A percentile compares a stretch with the other conserved stretches of the same genome.
Conservation (phyloP, 2,797 vertebrate species). For the Phrynocephalus vlangalii region DNA sequence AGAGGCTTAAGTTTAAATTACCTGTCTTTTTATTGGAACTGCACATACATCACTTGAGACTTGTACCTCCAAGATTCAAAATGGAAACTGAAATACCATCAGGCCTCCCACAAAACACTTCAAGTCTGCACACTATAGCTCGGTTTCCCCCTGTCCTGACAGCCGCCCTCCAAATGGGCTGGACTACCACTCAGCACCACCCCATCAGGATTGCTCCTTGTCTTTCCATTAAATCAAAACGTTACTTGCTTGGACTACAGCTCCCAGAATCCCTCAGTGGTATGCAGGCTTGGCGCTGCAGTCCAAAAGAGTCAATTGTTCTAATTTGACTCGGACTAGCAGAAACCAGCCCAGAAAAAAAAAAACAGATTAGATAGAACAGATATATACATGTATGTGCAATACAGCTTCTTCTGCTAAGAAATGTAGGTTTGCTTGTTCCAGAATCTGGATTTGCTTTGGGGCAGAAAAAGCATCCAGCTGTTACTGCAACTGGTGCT, state of each 20-base stretch:
- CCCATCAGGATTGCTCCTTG: not conserved
- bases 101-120: not conserved
- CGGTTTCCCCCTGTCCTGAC: not conserved
- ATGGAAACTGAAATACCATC: not conserved
- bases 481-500: not conserved
- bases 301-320: no score
- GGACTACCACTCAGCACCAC: not conserved
- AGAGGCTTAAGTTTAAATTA: slow-evolving; percentile 2
- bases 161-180: not conserved
- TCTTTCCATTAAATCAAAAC: no score
- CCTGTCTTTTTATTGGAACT: slow-evolving; percentile 5
- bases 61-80: not conserved
- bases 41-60: not conserved
- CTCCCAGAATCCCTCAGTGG: no score
- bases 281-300: no score
- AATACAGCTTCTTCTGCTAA: no score
- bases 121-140: not conserved
- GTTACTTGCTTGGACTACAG: no score
- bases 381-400: not conserved
- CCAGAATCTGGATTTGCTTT: not conserved
- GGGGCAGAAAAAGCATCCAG: not conserved
- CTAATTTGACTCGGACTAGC: not conserved
- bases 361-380: not conserved
- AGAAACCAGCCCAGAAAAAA: not conserved
- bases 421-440: not conserved